Evolutionary conservation across 2,113 vertebrate genomes (phyloP), one percentile per base, ranked within the genome.

Genomic region (Engraulis encrasicolus): DNA sequence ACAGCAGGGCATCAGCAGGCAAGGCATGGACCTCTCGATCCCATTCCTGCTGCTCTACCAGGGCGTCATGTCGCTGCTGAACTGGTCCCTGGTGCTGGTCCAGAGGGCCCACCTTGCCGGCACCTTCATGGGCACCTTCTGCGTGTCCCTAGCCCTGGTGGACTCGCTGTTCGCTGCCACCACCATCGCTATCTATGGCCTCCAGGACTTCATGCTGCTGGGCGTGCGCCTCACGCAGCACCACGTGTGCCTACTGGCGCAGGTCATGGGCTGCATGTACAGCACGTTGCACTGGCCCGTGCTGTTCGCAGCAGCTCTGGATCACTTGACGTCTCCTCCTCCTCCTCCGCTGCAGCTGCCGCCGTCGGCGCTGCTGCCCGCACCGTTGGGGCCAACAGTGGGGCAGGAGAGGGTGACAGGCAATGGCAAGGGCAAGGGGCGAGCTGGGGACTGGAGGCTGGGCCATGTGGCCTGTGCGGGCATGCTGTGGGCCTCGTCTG

Each of bases 211-310:
- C 78, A 66, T 89, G 0, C 48, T 96, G 81, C 87, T 94, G 61
- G 96, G 94, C 0, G 5, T 94, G 50, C 89, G 91, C 31, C 87
- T 97, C 83, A 97, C 96, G 0, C 90, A 40, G 36, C 95, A 96
- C 61, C 96, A 98, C 34, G 88, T 95, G 14, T 98, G 96, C 82
- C 89, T 97, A 5, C 85, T 97, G 79, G 92, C 94, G 34, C 96
- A 97, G 90, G 92, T 96, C 45, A 31, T 91, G 0, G 95, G 96
- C 27, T 89, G 93, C 2, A 87, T 92, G 80, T 96, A 94, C 0
- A 82, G 93, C 0, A 37, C 90, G 27, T 27, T 97, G 88, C 95
- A 95, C 84, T 96, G 92, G 84, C 96, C 96, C 0, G 91, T 96
- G 0, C 92, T 90, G 18, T 38, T 96, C 0, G 36, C 92, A 38